These are phyloP conservation scores for Microtus californicus DNA, from an alignment of 2,797 vertebrate genomes.

Conservation along the genomic window DNA sequence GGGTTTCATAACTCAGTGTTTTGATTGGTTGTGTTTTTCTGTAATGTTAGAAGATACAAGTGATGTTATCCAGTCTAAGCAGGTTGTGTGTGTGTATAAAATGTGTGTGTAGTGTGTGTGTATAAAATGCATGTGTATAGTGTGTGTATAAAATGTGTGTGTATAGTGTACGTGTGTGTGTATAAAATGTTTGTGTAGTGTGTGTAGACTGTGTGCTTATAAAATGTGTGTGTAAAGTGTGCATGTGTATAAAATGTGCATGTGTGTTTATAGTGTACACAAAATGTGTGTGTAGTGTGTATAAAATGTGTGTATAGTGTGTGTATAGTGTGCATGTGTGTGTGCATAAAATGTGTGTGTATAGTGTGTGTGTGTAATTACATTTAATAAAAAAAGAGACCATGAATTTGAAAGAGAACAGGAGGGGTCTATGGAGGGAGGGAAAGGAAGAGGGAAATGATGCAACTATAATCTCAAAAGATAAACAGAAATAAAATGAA, in stretches of 20 bases:
- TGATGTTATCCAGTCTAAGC: background rate
- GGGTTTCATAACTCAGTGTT: background rate
- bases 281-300: background rate
- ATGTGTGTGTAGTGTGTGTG: no score
- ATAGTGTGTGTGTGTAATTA: background rate
- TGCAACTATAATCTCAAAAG: background rate
- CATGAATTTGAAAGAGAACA: background rate
- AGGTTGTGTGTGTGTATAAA: background rate
- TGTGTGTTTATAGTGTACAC: no score
- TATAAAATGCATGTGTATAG: no score
- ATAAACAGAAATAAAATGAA: background rate
- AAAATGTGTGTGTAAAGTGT: no score
- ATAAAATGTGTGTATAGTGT: background rate
- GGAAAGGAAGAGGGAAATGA: background rate
- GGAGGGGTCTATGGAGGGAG: background rate
- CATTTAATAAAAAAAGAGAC: background rate
- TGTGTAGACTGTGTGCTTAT: background rate
- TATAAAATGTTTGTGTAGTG: no score
- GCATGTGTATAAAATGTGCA: no score
- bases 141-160: no score
- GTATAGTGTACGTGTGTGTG: no score
- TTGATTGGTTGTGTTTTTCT: background rate
- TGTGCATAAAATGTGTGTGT: no score
- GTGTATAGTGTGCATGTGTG: no score
- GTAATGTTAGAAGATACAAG: background rate